Percentiles rank a stretch among this genome's conserved stretches.
Conservation (phyloP, 2,888 invertebrate species). For the Liopterus haemorrhoidalis region DNA sequence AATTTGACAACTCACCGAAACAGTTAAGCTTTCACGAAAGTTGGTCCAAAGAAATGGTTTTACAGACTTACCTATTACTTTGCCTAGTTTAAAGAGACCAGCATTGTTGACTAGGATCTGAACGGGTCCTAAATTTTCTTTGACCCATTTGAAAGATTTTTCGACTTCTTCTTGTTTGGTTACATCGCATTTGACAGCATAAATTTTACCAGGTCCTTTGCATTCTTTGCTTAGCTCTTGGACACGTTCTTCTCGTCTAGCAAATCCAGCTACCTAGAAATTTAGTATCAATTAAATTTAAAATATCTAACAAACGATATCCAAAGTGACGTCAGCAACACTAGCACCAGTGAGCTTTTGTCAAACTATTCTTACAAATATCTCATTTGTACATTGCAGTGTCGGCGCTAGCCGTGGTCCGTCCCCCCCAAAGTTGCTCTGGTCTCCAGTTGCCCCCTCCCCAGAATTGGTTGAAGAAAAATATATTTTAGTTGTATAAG, state of each 20-base stretch:
- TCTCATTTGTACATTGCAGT: no score
- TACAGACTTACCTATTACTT: background rate
- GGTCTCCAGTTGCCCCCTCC: no score
- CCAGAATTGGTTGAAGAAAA: no score
- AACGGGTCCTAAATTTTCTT: conserved; percentile 2
- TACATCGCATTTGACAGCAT: conserved; percentile 7
- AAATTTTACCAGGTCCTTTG: background rate
- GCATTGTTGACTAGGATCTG: conserved; percentile 4
- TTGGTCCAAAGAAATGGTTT: no score
- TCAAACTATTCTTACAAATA: no score
- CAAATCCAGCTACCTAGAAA: conserved; percentile 48
- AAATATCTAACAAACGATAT: no score
- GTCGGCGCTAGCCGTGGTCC: no score
- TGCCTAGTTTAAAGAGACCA: background rate
- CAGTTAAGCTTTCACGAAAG: conserved; percentile 1
- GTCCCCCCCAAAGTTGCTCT: no score
- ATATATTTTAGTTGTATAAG: no score
- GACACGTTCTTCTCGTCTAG: conserved; percentile 43
- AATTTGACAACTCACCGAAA: no score
- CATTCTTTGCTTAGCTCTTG: background rate
- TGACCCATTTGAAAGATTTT: conserved; percentile 4
- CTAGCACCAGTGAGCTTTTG: no score
- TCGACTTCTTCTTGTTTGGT: conserved; percentile 5
- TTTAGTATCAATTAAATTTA: background rate
- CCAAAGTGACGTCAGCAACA: no score